Conservation (phyloP, 2,113 vertebrate genomes). For the Sakesphorus luctuosus region DNA sequence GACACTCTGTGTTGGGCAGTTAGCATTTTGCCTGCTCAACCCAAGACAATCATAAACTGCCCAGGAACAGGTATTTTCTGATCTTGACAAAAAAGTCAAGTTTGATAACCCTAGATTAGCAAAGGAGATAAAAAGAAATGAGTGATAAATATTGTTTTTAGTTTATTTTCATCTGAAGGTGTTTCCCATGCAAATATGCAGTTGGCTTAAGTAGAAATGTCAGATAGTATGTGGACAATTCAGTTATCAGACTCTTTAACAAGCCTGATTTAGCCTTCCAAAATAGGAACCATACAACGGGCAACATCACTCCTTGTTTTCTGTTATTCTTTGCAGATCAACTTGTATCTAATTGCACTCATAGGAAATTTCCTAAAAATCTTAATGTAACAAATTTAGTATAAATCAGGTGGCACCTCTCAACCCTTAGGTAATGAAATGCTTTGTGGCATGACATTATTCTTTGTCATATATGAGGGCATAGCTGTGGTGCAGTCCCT, state of each 20-base stretch:
- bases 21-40: no score
- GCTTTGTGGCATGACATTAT: neutral
- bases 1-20: no score
- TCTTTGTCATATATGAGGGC: neutral
- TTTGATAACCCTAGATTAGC: neutral
- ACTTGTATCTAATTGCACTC: neutral
- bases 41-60: neutral
- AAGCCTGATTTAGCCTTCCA: neutral
- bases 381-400: neutral
- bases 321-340: neutral
- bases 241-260: neutral
- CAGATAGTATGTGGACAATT: neutral
- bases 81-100: neutral
- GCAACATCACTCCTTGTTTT: neutral
- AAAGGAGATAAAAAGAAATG: neutral
- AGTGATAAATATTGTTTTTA: neutral
- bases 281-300: neutral
- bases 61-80: neutral
- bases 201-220: neutral
- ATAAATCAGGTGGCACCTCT: neutral
- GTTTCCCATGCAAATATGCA: neutral
- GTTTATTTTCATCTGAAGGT: neutral
- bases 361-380: neutral
- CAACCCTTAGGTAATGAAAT: neutral
- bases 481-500: neutral